Percentiles rank a stretch among this genome's conserved stretches.
Conservation (phyloP, 1,140 invertebrate species). For the Orchestia grillus region DNA sequence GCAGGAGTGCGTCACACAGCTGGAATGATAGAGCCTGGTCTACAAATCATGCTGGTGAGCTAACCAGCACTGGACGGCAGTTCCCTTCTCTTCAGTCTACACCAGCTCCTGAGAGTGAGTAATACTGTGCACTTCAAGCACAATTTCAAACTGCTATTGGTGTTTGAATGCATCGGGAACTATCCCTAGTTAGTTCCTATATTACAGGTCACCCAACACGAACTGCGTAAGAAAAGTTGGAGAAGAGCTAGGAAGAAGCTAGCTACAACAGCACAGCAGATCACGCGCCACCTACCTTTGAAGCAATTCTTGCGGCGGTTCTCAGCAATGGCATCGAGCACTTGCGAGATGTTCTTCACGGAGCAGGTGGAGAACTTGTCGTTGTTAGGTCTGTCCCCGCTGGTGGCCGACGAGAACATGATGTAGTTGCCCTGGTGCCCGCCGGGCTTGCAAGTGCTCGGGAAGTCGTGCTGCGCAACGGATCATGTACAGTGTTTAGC, state of each 20-base stretch:
- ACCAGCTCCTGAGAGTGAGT: no score
- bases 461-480: conserved; percentile 89
- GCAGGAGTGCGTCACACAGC: no score
- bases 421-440: conserved; percentile 91
- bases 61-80: no score
- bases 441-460: conserved; percentile 89
- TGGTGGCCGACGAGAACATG: conserved; percentile 97
- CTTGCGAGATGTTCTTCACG: conserved; percentile 94
- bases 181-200: neutral
- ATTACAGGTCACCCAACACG: neutral
- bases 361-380: conserved; percentile 94
- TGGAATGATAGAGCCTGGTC: no score
- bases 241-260: neutral
- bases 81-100: no score
- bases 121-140: no score
- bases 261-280: neutral
- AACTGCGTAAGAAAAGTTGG: no score
- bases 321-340: conserved; percentile 90
- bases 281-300: conserved; percentile 75
- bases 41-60: no score
- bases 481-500: neutral
- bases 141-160: no score
- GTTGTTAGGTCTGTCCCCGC: conserved; percentile 93
- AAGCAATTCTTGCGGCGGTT: conserved; percentile 97
- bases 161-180: neutral